Conservation (phyloP, 2,888 invertebrate species). For the Pilophorus perplexus region DNA sequence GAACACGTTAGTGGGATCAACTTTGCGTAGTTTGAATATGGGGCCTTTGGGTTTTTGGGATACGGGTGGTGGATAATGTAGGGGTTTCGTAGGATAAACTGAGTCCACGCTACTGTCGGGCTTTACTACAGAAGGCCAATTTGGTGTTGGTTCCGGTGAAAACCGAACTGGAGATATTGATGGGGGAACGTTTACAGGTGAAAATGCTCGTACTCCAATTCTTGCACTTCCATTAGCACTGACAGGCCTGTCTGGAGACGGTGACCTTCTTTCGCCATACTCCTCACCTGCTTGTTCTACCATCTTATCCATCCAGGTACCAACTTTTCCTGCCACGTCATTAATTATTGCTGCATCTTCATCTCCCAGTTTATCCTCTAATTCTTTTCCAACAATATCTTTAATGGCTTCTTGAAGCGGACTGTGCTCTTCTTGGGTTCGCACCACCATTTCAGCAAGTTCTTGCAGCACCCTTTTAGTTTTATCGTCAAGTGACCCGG, state of each 20-base stretch:
- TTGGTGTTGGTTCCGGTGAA: too few relatives aligned
- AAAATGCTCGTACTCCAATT: too few relatives aligned
- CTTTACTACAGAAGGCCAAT: too few relatives aligned
- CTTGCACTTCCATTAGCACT: background rate
- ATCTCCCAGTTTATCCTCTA: conserved; percentile 5
- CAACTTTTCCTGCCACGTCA: conserved; percentile 8
- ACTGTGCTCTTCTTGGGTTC: background rate
- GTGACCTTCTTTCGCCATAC: background rate
- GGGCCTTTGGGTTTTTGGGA: conserved; percentile 6
- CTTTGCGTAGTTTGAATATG: conserved; percentile 13
- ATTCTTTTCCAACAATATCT: conserved; percentile 18
- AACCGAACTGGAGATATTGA: too few relatives aligned
- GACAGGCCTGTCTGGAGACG: background rate
- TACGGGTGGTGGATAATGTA: background rate
- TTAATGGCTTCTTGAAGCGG: conserved; percentile 26
- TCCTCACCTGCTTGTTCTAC: conserved; percentile 12
- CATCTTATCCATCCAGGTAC: conserved; percentile 26
- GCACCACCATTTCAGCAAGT: background rate
- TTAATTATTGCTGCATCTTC: background rate
- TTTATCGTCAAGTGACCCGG: too few relatives aligned
- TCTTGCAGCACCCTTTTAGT: background rate
- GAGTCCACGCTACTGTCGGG: too few relatives aligned
- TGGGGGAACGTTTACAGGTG: too few relatives aligned
- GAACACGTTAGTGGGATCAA: background rate
- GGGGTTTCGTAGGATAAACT: too few relatives aligned